phyloP scores from a whole-genome alignment of 2,888 invertebrate genomes.

The Ashinkailepas kermadecensis region DNA sequence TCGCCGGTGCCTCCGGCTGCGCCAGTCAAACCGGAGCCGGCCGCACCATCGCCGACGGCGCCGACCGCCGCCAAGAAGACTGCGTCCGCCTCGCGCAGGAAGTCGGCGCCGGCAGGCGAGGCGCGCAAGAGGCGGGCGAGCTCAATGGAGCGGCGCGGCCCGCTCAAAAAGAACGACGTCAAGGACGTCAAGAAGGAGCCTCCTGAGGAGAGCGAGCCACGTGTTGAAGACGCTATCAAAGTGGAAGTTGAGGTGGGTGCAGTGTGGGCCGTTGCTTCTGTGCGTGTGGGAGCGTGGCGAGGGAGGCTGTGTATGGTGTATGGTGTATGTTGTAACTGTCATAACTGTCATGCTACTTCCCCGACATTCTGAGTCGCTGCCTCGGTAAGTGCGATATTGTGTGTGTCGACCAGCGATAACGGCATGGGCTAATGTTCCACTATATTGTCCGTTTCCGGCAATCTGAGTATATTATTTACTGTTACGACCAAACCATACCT shows the following conservation, averaged over 20 bases:
- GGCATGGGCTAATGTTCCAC: too few relatives aligned
- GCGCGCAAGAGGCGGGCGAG: background rate
- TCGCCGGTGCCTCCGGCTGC: constrained; percentile 19
- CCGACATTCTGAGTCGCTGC: too few relatives aligned
- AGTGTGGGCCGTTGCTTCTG: too few relatives aligned
- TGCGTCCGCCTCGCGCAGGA: constrained; percentile 18
- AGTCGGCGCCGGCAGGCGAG: background rate
- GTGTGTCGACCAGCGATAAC: too few relatives aligned
- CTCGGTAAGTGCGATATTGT: too few relatives aligned
- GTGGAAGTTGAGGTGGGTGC: background rate
- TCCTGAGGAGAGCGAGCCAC: background rate
- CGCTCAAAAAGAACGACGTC: constrained; percentile 12
- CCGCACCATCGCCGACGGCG: background rate
- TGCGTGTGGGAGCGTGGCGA: too few relatives aligned
- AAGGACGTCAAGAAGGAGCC: constrained; percentile 24
- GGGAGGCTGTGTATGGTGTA: too few relatives aligned
- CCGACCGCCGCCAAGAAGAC: constrained; percentile 18
- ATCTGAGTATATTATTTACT: too few relatives aligned
- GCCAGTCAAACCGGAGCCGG: constrained; percentile 3
- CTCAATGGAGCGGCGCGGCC: background rate
- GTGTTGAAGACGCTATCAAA: background rate
- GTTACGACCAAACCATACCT: too few relatives aligned
- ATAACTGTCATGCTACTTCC: too few relatives aligned
- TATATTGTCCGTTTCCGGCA: too few relatives aligned
- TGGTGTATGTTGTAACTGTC: too few relatives aligned